Evolutionary conservation across 2,888 invertebrate genomes (phyloP), one percentile per base, ranked within the genome.

Genomic region (Drosophila maculinotata): DNA sequence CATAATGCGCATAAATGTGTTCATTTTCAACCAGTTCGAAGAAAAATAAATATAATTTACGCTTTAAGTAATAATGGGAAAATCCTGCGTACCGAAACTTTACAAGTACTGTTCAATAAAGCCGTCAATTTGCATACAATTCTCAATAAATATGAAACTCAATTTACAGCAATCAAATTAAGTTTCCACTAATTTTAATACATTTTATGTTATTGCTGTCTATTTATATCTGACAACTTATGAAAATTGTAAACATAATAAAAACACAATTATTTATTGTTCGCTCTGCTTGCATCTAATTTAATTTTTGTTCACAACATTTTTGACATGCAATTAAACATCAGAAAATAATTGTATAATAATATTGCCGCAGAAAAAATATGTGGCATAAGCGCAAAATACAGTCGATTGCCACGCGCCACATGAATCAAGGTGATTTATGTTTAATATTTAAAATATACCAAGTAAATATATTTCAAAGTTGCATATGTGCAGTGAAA

Each of bases 341-440:
- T 42, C 52, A 38, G 8, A 66, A n/a, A 60, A 60, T 67, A 83
- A 81, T 81, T 77, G 75, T 71, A 84, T 87, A 47, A 68, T 74
- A 69, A 75, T 75, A 60, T 20, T 68, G 45, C 12, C 47, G 52
- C 33, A 42, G 53, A 20, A 31, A 25, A 41, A 48, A 31, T 47
- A 48, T 51, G 47, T 42, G 56, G 23, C 42, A 26, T 38, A 39
- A 30, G 51, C 36, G 33, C 53, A 47, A 68, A 54, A 56, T 52
- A 12, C 26, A 9, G 15, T 12, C 42, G 30, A 67, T 17, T 54
- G 68, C 39, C 68, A 51, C 54, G 51, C 28, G 62, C 33, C 39
- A 8, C 60, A 35, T 15, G 14, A 25, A 42, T 17, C 44, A 38
- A 20, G 30, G 25, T 60, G 53, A 64, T 60, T 47, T 54, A 62